Base-by-base conservation (phyloP, 2,113 vertebrate species). In the Cryptotis parvus region DNA sequence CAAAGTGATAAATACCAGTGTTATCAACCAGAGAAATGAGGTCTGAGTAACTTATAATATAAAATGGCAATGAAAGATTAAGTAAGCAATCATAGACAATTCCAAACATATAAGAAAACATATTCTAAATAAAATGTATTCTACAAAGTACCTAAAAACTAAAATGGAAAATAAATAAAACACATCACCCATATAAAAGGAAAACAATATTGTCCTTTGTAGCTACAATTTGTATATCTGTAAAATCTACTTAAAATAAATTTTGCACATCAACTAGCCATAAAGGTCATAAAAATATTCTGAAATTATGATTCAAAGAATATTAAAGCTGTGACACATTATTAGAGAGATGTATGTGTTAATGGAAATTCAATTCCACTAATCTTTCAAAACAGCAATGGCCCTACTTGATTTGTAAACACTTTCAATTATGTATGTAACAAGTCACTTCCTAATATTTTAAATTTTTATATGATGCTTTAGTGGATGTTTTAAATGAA, bases 241-340 rank as follows among this genome's bases (percentile, higher is more conserved):
- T 74, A 76, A 94, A 76, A 83, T 87, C 41, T 79, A 68, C 41
- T 80, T 58, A 37, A 76, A 91, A 61, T 92, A 1, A 86, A 91
- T 78, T 31, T 85, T 87, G 88, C 70, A n/a, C 29, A 80, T 79
- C 80, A 96, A 73, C 43, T 55, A 74, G 43, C 65, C 39, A 79
- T 76, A 58, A 84, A 84, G 85, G 35, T 55, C 89, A 41, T 49
- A 63, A 91, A n/a, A 89, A 58, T 8, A 3, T 31, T 83, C 61
- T 66, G 61, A 91, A 49, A 70, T 49, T 80, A 83, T 43, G 31
- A 76, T 43, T 87, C n/a, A 66, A 87, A n/a, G 65, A 84, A 70
- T 89, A 58, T 27, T 80, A 78, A 76, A 76, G 7, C 9, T 86
- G 41, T 83, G 61, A n/a, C 11, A 75, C 18, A 33, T n/a, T 79